phyloP scores from a whole-genome alignment of 2,113 vertebrate species.

The Laterallus jamaicensis region DNA sequence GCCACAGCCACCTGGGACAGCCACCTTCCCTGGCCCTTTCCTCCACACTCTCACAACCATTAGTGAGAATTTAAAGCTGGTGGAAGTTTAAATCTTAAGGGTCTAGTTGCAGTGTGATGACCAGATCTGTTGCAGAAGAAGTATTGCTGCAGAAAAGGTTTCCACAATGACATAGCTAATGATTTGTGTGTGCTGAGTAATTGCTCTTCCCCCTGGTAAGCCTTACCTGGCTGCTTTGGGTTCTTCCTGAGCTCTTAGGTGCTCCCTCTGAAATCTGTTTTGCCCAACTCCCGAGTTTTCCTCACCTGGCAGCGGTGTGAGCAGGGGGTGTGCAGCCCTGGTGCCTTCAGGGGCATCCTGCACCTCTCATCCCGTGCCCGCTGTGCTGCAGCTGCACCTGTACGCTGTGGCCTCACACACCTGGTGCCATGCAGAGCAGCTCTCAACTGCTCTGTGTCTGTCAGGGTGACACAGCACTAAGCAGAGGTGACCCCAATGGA shows the following conservation, averaged over 20 bases:
- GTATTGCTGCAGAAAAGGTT: neutral
- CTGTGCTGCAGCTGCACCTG: neutral
- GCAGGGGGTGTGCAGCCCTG: neutral
- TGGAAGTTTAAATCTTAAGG: neutral
- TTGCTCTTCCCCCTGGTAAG: neutral
- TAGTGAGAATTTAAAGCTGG: neutral
- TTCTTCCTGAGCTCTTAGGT: no score
- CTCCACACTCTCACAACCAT: rapidly evolving
- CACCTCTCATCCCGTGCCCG: rapidly evolving
- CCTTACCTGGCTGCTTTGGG: no score
- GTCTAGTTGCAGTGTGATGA: neutral
- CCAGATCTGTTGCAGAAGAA: neutral
- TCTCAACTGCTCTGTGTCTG: neutral
- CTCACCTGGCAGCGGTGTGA: neutral
- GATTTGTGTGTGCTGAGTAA: neutral
- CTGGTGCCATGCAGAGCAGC: neutral
- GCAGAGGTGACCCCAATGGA: neutral
- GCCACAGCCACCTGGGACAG: neutral
- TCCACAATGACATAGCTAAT: neutral
- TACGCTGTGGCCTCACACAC: neutral
- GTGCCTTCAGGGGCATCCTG: neutral
- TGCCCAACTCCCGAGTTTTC: neutral
- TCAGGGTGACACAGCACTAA: neutral
- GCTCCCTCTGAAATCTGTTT: neutral
- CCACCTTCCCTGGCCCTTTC: neutral